Base-by-base conservation (phyloP, 2,797 vertebrate species). In the Oreonectes daqikongensis region DNA sequence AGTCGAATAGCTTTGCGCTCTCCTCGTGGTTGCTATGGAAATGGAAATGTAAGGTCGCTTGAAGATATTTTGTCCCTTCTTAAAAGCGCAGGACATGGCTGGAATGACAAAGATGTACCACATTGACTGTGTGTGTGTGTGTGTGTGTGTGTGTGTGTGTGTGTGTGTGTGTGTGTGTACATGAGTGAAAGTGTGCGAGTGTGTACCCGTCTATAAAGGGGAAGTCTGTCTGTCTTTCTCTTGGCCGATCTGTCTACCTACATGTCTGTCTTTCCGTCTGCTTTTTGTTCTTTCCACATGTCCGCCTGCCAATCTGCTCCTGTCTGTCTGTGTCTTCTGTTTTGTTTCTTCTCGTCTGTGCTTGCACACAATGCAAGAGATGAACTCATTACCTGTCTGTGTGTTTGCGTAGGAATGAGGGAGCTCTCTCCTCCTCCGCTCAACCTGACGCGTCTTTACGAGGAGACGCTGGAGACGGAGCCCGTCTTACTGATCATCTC, bases 401-500 rank as follows among this genome's bases (percentile, higher is more conserved):
- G 63, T 75, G 38, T 79, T 57, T 77, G 20, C 80, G 35, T 53
- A 99, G 97, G 94, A 81, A 93, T 97, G 86, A 96, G 94, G 87
- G 95, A 99, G 79, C 90, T 98, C 70, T 97, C 96, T 40, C 97
- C 95, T 2, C 93, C 91, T 0, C 97, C 96, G 65, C 90, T 98
- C 77, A 98, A 95, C 90, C 90, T 99, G 83, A 94, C 94, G 73
- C 94, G 95, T 53, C 91, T 99, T 1, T 95, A 94, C 83, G 87
- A 87, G 63, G 97, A 99, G 85, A 98, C 97, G 0, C 63, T 97
- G 75, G 95, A 96, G 87, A 91, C 90, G 70, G 97, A 99, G 76
- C 96, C 97, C 0, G 85, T 99, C 84, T 91, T 99, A 86, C 95
- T 99, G 69, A 96, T 99, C 85, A 98, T 97, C 90, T 99, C 97